A percentile compares a stretch with the other conserved stretches of the same genome.
These are phyloP conservation scores for Penelope pileata DNA, from an alignment of 2,113 vertebrate genomes.

Conservation along the genomic window DNA sequence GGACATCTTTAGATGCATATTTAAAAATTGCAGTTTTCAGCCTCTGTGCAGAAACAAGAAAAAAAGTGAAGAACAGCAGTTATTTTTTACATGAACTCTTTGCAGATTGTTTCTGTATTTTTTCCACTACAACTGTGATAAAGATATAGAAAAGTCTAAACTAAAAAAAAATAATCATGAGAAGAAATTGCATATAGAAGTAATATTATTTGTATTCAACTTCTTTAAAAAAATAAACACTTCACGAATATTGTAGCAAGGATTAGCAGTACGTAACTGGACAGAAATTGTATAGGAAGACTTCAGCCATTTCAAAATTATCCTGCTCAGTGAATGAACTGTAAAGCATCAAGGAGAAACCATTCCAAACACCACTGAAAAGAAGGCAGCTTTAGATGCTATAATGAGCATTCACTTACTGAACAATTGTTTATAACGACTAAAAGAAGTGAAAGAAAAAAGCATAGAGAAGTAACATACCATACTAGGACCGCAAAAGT, in stretches of 20 bases:
- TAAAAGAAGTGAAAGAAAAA: neutral
- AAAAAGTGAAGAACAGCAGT: neutral
- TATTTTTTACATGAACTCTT: neutral
- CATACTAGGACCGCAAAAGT: no score
- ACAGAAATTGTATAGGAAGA: neutral
- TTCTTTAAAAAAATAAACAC: neutral
- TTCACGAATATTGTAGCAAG: neutral
- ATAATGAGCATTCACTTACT: neutral
- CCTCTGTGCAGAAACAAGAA: neutral
- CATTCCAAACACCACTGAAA: neutral
- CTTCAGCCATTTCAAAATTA: neutral
- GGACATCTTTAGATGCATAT: constrained; percentile 28
- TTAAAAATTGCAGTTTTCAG: constrained; percentile 12
- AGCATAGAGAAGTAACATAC: neutral
- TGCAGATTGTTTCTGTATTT: neutral
- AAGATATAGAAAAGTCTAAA: neutral
- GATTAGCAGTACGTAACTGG: neutral
- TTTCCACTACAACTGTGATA: neutral
- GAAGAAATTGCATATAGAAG: neutral
- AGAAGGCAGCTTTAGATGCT: neutral
- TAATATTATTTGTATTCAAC: neutral
- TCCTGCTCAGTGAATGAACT: neutral
- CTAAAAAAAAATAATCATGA: neutral
- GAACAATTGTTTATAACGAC: neutral
- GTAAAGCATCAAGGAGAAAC: neutral